A percentile compares a stretch with the other conserved stretches of the same genome.
phyloP scores from a whole-genome alignment of 1,140 invertebrate species.

The Cephus cinctus region DNA sequence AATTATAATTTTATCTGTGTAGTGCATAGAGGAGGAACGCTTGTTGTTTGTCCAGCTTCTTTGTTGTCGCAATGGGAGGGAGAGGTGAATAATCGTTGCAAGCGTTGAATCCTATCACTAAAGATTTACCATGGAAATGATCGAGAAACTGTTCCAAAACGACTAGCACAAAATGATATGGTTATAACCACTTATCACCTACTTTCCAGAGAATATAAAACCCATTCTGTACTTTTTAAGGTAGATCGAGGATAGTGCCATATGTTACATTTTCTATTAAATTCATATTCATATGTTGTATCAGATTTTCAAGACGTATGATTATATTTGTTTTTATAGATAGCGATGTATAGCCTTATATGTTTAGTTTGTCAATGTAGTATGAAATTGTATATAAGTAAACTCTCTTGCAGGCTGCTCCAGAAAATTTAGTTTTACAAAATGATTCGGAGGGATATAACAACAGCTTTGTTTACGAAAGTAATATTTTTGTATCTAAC shows the following conservation, averaged over 20 bases:
- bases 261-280: not conserved
- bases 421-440: not conserved
- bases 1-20: not conserved
- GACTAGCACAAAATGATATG: constrained; percentile 64
- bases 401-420: not conserved
- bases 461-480: not conserved
- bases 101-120: constrained; percentile 62
- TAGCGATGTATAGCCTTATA: constrained; percentile 6
- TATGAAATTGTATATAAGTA: not conserved
- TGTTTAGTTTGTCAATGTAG: not conserved
- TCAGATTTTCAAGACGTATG: not conserved
- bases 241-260: constrained; percentile 19
- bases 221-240: constrained; percentile 22
- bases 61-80: constrained; percentile 82
- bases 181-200: constrained; percentile 80
- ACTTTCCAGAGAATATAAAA: constrained; percentile 59
- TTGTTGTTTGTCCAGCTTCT: constrained; percentile 88
- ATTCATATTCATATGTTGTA: not conserved
- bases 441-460: not conserved
- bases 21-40: constrained; percentile 64
- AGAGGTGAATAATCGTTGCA: constrained; percentile 72
- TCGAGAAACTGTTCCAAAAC: constrained; percentile 64
- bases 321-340: constrained; percentile 19
- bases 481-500: not conserved
- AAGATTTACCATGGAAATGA: constrained; percentile 80